Percentiles rank a stretch among this genome's conserved stretches.
Conservation (phyloP, 1,140 invertebrate species). For the Drosophila tsacasi region DNA sequence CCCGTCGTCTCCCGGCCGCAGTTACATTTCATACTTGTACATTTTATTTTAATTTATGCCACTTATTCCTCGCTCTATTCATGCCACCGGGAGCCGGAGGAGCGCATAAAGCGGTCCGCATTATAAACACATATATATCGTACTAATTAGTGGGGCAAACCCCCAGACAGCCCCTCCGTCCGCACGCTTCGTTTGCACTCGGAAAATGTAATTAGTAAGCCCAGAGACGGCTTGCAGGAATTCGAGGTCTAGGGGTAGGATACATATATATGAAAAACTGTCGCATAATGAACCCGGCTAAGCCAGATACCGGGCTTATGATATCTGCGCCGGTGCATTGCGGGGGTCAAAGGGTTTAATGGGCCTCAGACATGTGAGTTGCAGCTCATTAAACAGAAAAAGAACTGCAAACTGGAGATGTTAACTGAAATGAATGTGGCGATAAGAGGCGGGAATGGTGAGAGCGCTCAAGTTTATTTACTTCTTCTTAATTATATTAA, state of each 20-base stretch:
- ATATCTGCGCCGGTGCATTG: constrained; percentile 40
- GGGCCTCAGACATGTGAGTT: constrained; percentile 64
- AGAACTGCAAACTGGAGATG: constrained; percentile 9
- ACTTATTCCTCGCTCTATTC: constrained; percentile 62
- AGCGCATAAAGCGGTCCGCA: constrained; percentile 51
- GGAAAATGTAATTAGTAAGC: constrained; percentile 82
- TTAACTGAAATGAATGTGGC: constrained; percentile 21
- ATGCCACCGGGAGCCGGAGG: constrained; percentile 42
- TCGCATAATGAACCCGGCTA: constrained; percentile 74
- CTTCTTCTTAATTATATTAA: not conserved
- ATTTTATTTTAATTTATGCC: constrained; percentile 83
- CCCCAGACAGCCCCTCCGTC: constrained; percentile 33
- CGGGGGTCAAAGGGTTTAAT: constrained; percentile 70
- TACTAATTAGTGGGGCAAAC: constrained; percentile 76
- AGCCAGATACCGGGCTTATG: constrained; percentile 50
- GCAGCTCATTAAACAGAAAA: constrained; percentile 60
- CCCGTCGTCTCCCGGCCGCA: constrained; percentile 41
- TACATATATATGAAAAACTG: constrained; percentile 58
- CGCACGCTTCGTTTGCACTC: constrained; percentile 78
- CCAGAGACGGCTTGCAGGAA: constrained; percentile 22
- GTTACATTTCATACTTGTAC: constrained; percentile 78
- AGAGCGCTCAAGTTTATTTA: not conserved
- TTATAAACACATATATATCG: constrained; percentile 65
- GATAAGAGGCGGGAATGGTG: not conserved
- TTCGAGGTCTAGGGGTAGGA: constrained; percentile 48